Conservation (phyloP, 2,797 vertebrate species). For the Danionella dracula region DNA sequence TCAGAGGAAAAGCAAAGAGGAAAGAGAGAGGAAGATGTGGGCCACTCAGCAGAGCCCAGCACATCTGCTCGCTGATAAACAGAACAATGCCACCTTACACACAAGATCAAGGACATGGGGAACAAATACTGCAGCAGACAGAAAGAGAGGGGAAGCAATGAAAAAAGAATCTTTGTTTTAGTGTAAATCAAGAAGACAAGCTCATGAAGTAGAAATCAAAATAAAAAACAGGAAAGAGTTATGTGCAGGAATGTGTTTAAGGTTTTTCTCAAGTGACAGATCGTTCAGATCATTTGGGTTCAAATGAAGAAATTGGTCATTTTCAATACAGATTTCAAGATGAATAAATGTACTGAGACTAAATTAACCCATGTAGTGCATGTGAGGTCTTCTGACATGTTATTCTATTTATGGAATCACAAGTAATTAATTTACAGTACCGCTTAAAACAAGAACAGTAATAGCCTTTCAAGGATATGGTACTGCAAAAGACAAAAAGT, state of each 20-base stretch:
- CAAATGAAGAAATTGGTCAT: too few relatives aligned
- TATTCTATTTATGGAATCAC: too few relatives aligned
- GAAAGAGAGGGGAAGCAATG: conserved; percentile 16
- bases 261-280: conserved; percentile 12
- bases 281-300: not conserved
- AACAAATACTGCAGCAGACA: conserved; percentile 30
- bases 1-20: conserved; percentile 26
- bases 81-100: conserved; percentile 17
- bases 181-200: conserved; percentile 23
- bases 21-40: conserved; percentile 26
- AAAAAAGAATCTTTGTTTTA: conserved; percentile 36
- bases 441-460: too few relatives aligned
- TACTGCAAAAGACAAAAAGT: too few relatives aligned
- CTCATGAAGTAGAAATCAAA: not conserved
- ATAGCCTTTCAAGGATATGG: too few relatives aligned
- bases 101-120: conserved; percentile 16
- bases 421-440: too few relatives aligned
- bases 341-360: too few relatives aligned
- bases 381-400: too few relatives aligned
- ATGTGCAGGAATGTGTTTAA: conserved; percentile 16
- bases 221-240: conserved; percentile 35
- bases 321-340: too few relatives aligned
- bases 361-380: too few relatives aligned
- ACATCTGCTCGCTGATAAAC: conserved; percentile 34
- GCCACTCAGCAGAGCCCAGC: conserved; percentile 21